Conservation (phyloP, 2,797 vertebrate genomes). For the Pseudomugil tenellus region DNA sequence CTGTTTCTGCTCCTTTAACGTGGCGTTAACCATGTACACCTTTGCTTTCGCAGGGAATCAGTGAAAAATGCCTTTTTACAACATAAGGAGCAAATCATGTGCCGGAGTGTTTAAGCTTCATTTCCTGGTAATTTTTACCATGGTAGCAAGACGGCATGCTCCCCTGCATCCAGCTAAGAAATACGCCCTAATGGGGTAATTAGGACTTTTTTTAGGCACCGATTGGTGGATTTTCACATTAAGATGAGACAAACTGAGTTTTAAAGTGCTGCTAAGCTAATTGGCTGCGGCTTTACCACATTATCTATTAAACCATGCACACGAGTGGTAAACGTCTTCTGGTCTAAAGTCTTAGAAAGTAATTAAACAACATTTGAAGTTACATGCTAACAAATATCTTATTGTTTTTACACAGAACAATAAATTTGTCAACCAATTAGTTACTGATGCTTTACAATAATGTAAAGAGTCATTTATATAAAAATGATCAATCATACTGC, state of each 20-base stretch:
- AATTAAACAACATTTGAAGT: neutral
- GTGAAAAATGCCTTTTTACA: neutral
- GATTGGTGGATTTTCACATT: neutral
- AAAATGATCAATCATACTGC: neutral
- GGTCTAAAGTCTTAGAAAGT: neutral
- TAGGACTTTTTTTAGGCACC: neutral
- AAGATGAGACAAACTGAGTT: neutral
- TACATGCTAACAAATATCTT: too few species aligned
- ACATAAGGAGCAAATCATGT: neutral
- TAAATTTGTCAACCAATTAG: too few species aligned
- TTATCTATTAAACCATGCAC: neutral
- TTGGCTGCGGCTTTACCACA: neutral
- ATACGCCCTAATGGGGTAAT: neutral
- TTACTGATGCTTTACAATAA: too few species aligned
- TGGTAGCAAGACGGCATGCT: neutral
- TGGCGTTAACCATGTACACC: neutral
- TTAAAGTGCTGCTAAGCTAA: neutral
- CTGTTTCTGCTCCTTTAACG: neutral
- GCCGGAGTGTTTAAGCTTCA: neutral
- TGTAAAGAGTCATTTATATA: neutral
- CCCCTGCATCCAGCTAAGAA: neutral
- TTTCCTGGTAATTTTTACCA: constrained; percentile 1
- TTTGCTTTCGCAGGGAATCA: neutral
- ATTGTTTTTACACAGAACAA: too few species aligned
- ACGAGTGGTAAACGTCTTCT: neutral